Percentiles rank a stretch among this genome's conserved stretches.
These are phyloP conservation scores for Tribolium castaneum DNA, from an alignment of 1,140 invertebrate species.

Conservation along the genomic window DNA sequence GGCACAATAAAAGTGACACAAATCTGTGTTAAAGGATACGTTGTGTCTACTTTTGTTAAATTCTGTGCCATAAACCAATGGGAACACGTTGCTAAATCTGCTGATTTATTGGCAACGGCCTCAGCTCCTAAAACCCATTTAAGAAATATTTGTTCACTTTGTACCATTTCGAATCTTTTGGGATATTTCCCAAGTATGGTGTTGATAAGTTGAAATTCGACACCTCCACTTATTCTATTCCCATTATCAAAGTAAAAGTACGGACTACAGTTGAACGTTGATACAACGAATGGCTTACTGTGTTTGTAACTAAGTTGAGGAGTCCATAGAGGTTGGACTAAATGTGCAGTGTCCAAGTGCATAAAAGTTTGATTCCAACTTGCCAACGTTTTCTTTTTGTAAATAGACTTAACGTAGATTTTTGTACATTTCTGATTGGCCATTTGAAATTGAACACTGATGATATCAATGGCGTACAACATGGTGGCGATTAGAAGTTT, in stretches of 20 bases:
- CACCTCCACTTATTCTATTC: conserved; percentile 2
- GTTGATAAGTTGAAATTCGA: conserved; percentile 30
- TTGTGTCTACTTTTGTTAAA: conserved; percentile 10
- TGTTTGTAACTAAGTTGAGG: neutral
- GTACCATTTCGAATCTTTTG: neutral
- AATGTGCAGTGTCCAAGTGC: neutral
- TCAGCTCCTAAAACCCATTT: neutral
- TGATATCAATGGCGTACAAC: conserved; percentile 6
- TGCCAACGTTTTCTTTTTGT: neutral
- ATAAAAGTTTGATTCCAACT: neutral
- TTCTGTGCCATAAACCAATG: conserved; percentile 1
- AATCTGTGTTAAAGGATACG: conserved; percentile 30
- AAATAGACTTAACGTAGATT: neutral
- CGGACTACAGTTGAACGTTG: conserved; percentile 22
- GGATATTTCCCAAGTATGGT: neutral
- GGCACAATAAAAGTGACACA: conserved; percentile 47
- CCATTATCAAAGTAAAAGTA: conserved; percentile 5
- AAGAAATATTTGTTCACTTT: neutral
- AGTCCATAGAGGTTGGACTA: conserved; percentile 3
- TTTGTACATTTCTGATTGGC: neutral
- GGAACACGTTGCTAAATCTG: conserved; percentile 20
- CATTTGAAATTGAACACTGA: neutral
- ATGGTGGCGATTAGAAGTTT: neutral
- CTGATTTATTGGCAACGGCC: neutral
- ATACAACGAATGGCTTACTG: neutral